Conservation (phyloP, 2,113 vertebrate species). For the Oreochromis tanganicae region DNA sequence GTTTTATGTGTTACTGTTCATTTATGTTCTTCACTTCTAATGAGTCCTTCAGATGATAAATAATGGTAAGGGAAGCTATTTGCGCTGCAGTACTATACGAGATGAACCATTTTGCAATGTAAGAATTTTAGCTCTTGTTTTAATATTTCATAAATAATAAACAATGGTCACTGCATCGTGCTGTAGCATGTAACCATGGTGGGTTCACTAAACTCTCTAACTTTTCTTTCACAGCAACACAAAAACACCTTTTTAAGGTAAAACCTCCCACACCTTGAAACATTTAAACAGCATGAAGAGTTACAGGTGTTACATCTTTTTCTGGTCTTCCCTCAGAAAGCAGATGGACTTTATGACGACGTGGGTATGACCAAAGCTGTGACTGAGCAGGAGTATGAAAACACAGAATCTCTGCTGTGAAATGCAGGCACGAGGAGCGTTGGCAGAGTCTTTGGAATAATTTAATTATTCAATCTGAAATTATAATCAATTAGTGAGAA, state of each 20-base stretch:
- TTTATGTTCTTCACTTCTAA: background rate
- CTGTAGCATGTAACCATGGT: background rate
- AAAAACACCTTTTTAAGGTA: background rate
- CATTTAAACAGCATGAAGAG: background rate
- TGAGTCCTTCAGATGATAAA: background rate
- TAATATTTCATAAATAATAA: background rate
- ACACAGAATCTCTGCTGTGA: background rate
- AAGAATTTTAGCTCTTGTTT: background rate
- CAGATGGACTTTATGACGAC: background rate
- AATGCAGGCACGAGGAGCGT: background rate
- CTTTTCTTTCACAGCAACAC: background rate
- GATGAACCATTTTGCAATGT: background rate
- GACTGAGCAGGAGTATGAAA: background rate
- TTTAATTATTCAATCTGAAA: background rate
- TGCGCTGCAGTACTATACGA: background rate
- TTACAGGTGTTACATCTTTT: background rate
- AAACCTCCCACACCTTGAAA: background rate
- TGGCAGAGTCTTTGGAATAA: background rate
- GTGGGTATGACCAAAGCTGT: background rate
- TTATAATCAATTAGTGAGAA: background rate
- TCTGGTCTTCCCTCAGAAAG: background rate
- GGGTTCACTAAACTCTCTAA: background rate
- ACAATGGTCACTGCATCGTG: background rate
- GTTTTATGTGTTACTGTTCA: background rate
- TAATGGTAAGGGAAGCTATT: background rate